These are phyloP conservation scores for Parauchenoglanis ngamensis DNA, from an alignment of 2,797 vertebrate species.

Conservation along the genomic window DNA sequence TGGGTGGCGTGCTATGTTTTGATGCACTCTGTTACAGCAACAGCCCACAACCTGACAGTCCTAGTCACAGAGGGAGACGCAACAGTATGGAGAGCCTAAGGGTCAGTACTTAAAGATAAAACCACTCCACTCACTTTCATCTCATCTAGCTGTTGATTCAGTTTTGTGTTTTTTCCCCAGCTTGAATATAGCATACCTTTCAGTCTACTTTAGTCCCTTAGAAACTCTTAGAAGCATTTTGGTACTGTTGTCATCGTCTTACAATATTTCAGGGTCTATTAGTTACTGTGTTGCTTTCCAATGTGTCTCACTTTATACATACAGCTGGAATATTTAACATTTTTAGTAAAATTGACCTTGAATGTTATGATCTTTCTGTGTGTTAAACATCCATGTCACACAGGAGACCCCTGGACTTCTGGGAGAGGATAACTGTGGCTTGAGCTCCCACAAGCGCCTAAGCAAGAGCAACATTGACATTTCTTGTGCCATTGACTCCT, in stretches of 20 bases:
- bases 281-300: neutral
- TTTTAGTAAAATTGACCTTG: neutral
- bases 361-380: neutral
- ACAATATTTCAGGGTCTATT: neutral
- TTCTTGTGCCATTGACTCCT: constrained; percentile 83
- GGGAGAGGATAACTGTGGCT: constrained; percentile 72
- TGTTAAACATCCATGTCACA: constrained; percentile 2
- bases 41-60: constrained; percentile 80
- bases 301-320: neutral
- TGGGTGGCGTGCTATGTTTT: constrained; percentile 95
- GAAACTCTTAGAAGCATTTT: neutral
- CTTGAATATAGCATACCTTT: neutral
- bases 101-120: constrained; percentile 69
- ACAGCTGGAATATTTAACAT: no score
- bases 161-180: neutral
- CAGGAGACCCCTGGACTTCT: constrained; percentile 79
- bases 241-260: neutral
- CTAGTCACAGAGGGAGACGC: constrained; percentile 84
- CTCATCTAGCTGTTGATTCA: constrained; percentile 11
- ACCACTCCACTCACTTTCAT: neutral
- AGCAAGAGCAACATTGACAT: constrained; percentile 96
- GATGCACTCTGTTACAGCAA: constrained; percentile 95
- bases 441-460: constrained; percentile 86
- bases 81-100: constrained; percentile 91
- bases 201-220: neutral